Evolutionary conservation across 2,113 vertebrate genomes (phyloP), one percentile per base, ranked within the genome.

Genomic region (Aleadryas rufinucha): DNA sequence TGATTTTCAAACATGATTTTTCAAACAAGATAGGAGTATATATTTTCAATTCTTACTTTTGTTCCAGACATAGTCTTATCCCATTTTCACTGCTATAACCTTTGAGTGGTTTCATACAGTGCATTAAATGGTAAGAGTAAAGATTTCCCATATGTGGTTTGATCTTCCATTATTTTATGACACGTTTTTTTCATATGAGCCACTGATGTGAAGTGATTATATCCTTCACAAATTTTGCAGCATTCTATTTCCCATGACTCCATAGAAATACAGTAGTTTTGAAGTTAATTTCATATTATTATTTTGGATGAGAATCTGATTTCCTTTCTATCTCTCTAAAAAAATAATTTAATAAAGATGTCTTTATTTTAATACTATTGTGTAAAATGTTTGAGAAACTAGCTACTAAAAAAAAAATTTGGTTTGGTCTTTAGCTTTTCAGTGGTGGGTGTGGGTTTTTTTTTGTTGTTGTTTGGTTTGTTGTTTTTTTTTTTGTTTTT

Each of bases 381-480:
- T 44, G 18, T 18, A 65, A 69, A 10, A 61, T 19, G 6, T 37
- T 35, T 39, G 21, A 75, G 13, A 68, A 69, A 63, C 2, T 24
- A 28, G 6, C 17, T 19, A 75, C 7, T 19, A 33, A 69, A 75
- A 72, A 37, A 31, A 12, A 7, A 44, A 16, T 5, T 41, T 0
- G 5, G 1, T 13, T 60, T 52, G 16, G 1, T 23, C 35, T n/a
- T 45, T 21, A 28, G 41, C 4, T 39, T 53, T 75, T n/a, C 28
- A 45, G 28, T 59, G 21, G 9, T 28, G 4, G 4, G n/a, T n/a
- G n/a, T n/a, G n/a, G n/a, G n/a, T n/a, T n/a, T n/a, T n/a, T n/a
- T n/a, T 39, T 24, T 30, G 2, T 3, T 6, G 10, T 35, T 23
- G n/a, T n/a, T n/a, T 28, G 4, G 4, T 39, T 24, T 30, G 2